Evolutionary conservation across 2,888 invertebrate species (phyloP), one percentile per base, ranked within the genome.

Genomic region (Julus scanicus): DNA sequence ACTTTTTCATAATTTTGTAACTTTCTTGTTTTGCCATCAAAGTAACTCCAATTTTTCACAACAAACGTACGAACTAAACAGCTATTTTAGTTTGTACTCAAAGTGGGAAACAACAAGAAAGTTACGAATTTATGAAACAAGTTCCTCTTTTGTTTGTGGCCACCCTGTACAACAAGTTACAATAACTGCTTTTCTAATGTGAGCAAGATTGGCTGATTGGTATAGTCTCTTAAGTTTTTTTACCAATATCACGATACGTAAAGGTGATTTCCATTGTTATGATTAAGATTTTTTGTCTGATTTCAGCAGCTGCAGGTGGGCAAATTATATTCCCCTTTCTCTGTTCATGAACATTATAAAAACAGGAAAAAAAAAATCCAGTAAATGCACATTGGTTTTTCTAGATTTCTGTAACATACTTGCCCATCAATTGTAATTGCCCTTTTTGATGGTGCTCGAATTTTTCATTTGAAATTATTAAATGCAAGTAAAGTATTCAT

Each of bases 241-340:
- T 53, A 11, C 13, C 48, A 11, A 48, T 13, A 6, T 48, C 6
- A 6, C 13, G 13, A 53, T 53, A 17, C 53, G 53, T 48, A 48
- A 11, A 48, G 48, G 13, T 53, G 53, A 13, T 53, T 53, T 53
- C 53, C 9, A 53, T 8, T 53, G 53, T 53, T 53, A 53, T 53
- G 3, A 13, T 17, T 17, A 11, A 53, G 53, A 15, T 53, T 83
- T 83, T 83, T 83, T n/a, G 8, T 83, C 83, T 1, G 29, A 29
- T 29, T 11, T 13, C 83, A 13, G 2, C 39, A 83, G 39, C 2
- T 39, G 39, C 83, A 83, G 83, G 83, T 83, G 83, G 29, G 15
- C 3, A 83, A 83, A 83, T 83, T 17, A 83, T 83, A 83, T 83
- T 83, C 20, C n/a, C 39, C 83, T 83, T 83, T 83, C 39, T n/a